Percentiles rank a stretch among this genome's conserved stretches.
phyloP scores from a whole-genome alignment of 2,888 invertebrate genomes.

The Nycteola revayana region DNA sequence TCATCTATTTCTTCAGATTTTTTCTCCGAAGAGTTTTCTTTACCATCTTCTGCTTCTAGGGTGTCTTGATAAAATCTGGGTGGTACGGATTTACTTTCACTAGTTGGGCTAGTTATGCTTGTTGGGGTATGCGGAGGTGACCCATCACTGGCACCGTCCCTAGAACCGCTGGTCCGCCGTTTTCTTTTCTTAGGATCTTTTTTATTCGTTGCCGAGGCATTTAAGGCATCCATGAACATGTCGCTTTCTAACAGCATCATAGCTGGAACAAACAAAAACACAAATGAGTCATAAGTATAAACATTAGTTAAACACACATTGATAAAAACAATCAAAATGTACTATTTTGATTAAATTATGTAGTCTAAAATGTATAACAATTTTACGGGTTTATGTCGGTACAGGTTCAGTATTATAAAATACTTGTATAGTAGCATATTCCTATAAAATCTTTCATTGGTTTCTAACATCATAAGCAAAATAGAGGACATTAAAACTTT shows the following conservation, averaged over 20 bases:
- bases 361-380: no score
- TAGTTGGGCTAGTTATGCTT: constrained; percentile 66
- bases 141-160: constrained; percentile 80
- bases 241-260: constrained; percentile 93
- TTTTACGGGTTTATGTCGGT: no score
- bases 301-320: no score
- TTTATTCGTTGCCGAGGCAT: constrained; percentile 88
- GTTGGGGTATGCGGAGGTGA: constrained; percentile 82
- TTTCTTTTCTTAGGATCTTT: constrained; percentile 90
- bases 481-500: no score
- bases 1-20: constrained; percentile 50
- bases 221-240: constrained; percentile 95
- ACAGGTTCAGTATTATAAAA: no score
- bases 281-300: no score
- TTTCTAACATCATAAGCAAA: no score
- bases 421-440: no score
- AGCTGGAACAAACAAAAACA: constrained; percentile 79
- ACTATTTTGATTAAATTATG: no score
- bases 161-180: constrained; percentile 86
- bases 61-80: constrained; percentile 96
- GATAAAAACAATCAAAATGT: no score
- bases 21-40: constrained; percentile 65
- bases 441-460: no score
- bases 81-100: constrained; percentile 79
- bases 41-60: constrained; percentile 85